Conservation (phyloP, 2,113 vertebrate genomes). For the Osmerus eperlanus region DNA sequence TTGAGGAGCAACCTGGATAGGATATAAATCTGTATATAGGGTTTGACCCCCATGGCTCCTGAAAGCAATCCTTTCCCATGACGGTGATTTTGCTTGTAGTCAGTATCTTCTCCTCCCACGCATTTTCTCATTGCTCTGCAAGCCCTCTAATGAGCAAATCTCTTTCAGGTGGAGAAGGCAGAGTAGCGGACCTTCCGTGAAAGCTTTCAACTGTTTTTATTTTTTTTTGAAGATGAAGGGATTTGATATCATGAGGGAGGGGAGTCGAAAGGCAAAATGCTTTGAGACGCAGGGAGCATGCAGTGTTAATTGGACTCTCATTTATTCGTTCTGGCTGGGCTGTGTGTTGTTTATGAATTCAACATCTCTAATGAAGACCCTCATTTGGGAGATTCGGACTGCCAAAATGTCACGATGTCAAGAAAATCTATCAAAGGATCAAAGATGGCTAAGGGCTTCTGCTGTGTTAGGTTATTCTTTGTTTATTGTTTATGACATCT, state of each 20-base stretch:
- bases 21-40: constrained; percentile 6
- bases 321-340: not conserved
- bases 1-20: not conserved
- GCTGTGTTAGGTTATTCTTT: no score
- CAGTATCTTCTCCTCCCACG: constrained; percentile 7
- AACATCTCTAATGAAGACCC: not conserved
- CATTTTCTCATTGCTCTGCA: constrained; percentile 9
- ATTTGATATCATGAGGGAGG: not conserved
- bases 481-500: no score
- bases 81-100: constrained; percentile 20
- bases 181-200: not conserved
- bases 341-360: no score
- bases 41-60: constrained; percentile 8
- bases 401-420: no score
- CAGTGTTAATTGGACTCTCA: not conserved
- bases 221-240: not conserved
- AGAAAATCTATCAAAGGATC: no score
- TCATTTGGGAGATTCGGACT: not conserved
- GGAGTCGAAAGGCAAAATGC: not conserved
- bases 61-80: constrained; percentile 28
- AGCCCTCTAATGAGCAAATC: not conserved
- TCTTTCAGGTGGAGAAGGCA: not conserved
- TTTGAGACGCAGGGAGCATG: not conserved
- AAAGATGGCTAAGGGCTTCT: no score
- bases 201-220: not conserved